Conservation (phyloP, 35 echinoderm and acorn worm species). For the Chiridota heheva region DNA sequence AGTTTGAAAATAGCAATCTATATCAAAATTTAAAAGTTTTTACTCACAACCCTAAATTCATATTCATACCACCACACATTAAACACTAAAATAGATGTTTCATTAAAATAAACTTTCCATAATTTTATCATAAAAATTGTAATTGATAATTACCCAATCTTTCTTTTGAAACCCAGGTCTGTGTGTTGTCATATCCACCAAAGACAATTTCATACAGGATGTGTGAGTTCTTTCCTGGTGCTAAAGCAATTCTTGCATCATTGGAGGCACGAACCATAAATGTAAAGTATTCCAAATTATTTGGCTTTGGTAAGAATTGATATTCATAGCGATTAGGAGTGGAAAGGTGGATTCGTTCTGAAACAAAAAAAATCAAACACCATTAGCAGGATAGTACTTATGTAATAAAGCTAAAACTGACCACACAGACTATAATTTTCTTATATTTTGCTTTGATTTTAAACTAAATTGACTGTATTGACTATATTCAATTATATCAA, state of each 20-base stretch:
- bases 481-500: not conserved
- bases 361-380: not conserved
- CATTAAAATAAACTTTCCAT: too few species aligned
- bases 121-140: too few species aligned
- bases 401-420: too few species aligned
- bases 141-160: slow-evolving; percentile 77
- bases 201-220: slow-evolving; percentile 87
- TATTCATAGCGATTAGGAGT: slow-evolving; percentile 89
- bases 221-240: slow-evolving; percentile 32
- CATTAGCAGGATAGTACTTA: too few species aligned
- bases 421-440: too few species aligned
- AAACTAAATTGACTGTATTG: not conserved
- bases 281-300: slow-evolving; percentile 64
- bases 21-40: not conserved
- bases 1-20: not conserved
- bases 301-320: slow-evolving; percentile 72
- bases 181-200: slow-evolving; percentile 79
- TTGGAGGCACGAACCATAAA: slow-evolving; percentile 88
- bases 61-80: slow-evolving; percentile 9
- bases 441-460: not conserved
- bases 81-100: too few species aligned
- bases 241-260: slow-evolving; percentile 80
- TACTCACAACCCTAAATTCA: not conserved
- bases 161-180: slow-evolving; percentile 76
- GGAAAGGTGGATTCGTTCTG: slow-evolving; percentile 92